Evolutionary conservation across 2,113 vertebrate species (phyloP), one percentile per base, ranked within the genome.

Genomic region (Ptilorrhoa leucosticta): DNA sequence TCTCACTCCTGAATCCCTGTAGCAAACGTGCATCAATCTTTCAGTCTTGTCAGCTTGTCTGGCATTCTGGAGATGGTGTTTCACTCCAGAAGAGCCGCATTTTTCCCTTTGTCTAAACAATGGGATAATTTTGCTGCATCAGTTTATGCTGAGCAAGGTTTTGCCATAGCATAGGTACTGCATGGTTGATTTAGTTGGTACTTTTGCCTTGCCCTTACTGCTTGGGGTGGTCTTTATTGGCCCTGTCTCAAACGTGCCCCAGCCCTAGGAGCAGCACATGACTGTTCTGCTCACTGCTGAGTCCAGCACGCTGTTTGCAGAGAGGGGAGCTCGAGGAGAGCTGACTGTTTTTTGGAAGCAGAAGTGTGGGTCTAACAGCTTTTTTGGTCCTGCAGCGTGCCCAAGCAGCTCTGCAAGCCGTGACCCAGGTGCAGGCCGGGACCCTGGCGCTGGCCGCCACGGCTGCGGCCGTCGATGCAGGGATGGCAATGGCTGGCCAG

Each of bases 361-460:
- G 40, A 39, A 28, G 20, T 5, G 22, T 70, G 15, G 8, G 7
- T 76, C 56, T 92, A 11, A 96, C 44, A 12, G 51, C 3, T 6
- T 40, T 19, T 94, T 66, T 96, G 80, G 13, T 90, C 85, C 94
- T 60, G 26, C 98, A 99, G 99, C 98, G 99, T 65, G 99, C 99
- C 56, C 99, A 99, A 95, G 99, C 99, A 0, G 99, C 99, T 77
- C 98, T 99, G 50, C 99, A 99, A 82, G 99, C 99, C 0, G 99
- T 99, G 50, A 98, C 98, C 31, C 96, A 98, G 0, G 98, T 99
- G 2, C 99, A 99, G 70, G 98, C 99, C 0, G 99, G 98, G 37
- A 97, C 97, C 76, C 83, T 99, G 71, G 97, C 98, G 5, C 97
- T 99, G 69, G 94, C 98, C 1, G 95, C 98, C 56, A 87, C 97